Evolutionary conservation across 1,140 invertebrate species (phyloP).

Genomic region (Prorops nasuta): DNA sequence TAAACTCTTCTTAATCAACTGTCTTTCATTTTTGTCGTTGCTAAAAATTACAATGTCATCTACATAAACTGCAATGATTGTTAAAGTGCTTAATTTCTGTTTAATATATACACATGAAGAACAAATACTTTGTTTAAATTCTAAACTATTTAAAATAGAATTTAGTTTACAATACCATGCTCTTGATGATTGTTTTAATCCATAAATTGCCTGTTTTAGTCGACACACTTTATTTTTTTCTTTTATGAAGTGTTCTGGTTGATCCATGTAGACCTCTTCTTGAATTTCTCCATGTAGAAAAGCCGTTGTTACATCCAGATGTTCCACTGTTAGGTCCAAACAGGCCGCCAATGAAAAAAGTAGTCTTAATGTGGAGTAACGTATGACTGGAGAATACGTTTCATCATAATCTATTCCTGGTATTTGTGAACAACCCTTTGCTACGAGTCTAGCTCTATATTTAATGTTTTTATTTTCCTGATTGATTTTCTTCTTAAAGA

Average conservation of each 20-base stretch:
- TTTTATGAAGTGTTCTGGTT: conserved; percentile 16
- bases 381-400: conserved; percentile 35
- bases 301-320: conserved; percentile 46
- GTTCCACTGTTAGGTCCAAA: conserved; percentile 19
- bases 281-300: conserved; percentile 34
- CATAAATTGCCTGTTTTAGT: conserved; percentile 36
- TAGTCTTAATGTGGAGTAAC: conserved; percentile 22
- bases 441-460: conserved; percentile 31
- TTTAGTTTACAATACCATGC: conserved; percentile 34
- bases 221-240: conserved; percentile 24
- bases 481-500: conserved; percentile 12
- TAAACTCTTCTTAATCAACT: conserved; percentile 17
- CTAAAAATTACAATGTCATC: conserved; percentile 33
- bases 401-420: conserved; percentile 31
- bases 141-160: conserved; percentile 10
- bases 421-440: conserved; percentile 30
- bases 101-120: conserved; percentile 34
- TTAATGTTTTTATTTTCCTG: conserved; percentile 8
- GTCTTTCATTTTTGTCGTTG: conserved; percentile 15
- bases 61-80: conserved; percentile 29
- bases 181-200: conserved; percentile 36
- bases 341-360: conserved; percentile 13
- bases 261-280: conserved; percentile 15
- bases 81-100: conserved; percentile 10
- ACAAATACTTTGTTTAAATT: conserved; percentile 8